Evolutionary conservation across 2,113 vertebrate genomes (phyloP).

Genomic region (Mystacornis crossleyi): DNA sequence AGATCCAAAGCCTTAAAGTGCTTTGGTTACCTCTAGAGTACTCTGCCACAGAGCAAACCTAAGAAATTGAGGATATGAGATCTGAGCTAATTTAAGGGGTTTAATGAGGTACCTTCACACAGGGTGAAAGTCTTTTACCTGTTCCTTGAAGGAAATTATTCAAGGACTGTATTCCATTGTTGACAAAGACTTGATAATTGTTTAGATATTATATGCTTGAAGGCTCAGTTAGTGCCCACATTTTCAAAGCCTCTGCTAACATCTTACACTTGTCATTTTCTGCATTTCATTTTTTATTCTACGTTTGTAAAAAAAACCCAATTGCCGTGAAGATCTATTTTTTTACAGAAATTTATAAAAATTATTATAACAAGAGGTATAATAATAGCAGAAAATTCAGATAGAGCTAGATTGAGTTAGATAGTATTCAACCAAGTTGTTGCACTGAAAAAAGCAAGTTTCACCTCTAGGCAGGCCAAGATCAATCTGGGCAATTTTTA

Average conservation of each 20-base stretch:
- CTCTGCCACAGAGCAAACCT: not conserved
- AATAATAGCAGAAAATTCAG: not conserved
- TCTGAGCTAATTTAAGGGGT: not conserved
- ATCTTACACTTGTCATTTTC: not conserved
- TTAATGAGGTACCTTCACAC: not conserved
- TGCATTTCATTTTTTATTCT: not conserved
- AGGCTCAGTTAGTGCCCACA: not conserved
- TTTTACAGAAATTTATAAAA: not conserved
- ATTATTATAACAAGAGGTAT: not conserved
- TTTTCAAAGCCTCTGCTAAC: not conserved
- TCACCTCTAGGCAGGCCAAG: not conserved
- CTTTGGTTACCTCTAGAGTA: not conserved
- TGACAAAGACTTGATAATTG: not conserved
- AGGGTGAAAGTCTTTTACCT: not conserved
- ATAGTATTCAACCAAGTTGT: not conserved
- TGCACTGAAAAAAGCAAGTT: not conserved
- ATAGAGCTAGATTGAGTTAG: not conserved
- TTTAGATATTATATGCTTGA: not conserved
- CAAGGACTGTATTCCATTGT: not conserved
- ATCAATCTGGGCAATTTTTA: not conserved
- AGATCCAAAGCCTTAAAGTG: not conserved
- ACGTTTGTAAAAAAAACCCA: not conserved
- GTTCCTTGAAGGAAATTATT: not conserved
- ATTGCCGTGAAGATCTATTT: not conserved
- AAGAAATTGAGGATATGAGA: not conserved